Evolutionary conservation across 2,888 invertebrate genomes (phyloP).

Genomic region (Vannuccia rotundouncinata): DNA sequence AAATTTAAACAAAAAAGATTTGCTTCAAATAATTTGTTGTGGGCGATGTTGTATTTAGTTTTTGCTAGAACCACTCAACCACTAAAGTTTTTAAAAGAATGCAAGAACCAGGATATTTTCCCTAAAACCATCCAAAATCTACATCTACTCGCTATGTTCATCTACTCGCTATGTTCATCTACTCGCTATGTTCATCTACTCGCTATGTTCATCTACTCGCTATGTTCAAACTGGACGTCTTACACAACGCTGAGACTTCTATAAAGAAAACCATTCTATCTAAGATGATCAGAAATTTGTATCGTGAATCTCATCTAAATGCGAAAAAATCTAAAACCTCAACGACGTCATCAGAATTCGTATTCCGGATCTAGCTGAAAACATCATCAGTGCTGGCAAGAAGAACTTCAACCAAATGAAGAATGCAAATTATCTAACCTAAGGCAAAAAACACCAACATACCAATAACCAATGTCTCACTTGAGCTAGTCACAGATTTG

Average conservation of each 20-base stretch:
- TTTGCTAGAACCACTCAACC: too few species aligned
- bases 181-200: too few species aligned
- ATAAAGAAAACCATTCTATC: conserved; percentile 23
- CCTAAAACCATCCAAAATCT: too few species aligned
- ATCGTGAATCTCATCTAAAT: conserved; percentile 3
- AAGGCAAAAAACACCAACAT: conserved; percentile 5
- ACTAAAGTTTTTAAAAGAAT: too few species aligned
- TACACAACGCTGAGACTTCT: conserved; percentile 21
- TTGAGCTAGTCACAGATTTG: neutral
- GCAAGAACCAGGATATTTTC: too few species aligned
- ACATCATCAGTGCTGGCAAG: conserved; percentile 11
- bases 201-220: too few species aligned
- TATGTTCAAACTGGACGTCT: conserved; percentile 1
- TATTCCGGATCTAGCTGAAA: conserved; percentile 21
- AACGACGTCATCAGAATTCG: conserved; percentile 10
- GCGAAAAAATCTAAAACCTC: conserved; percentile 15
- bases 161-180: too few species aligned
- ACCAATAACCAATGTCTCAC: neutral
- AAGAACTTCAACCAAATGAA: conserved; percentile 24
- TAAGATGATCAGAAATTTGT: conserved; percentile 6
- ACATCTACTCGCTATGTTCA: too few species aligned
- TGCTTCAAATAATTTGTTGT: too few species aligned
- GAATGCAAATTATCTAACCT: conserved; percentile 2
- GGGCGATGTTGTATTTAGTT: too few species aligned
- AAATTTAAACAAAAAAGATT: too few species aligned